phyloP scores from a whole-genome alignment of 2,888 invertebrate genomes.

The Phaonia tiefii region DNA sequence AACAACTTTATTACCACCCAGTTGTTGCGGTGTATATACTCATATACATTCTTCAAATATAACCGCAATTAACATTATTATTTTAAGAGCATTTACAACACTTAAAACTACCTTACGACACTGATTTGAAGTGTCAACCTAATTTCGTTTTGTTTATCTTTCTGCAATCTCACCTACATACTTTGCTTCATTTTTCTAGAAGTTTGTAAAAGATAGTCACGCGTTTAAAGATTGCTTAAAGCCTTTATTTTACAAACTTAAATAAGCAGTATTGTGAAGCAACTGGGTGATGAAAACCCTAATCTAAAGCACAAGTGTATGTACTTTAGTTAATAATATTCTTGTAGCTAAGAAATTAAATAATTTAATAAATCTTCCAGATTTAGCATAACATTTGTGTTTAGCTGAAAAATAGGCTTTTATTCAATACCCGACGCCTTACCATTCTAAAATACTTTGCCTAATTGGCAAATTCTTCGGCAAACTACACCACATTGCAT shows the following conservation, averaged over 20 bases:
- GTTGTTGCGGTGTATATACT: constrained; percentile 19
- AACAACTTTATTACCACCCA: too few relatives aligned
- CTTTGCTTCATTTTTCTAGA: background rate
- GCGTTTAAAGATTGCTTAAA: too few relatives aligned
- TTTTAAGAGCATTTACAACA: too few relatives aligned
- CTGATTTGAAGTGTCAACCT: too few relatives aligned
- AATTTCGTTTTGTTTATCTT: too few relatives aligned
- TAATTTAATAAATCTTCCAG: constrained; percentile 14
- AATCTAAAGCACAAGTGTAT: constrained; percentile 29
- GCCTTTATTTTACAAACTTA: too few relatives aligned
- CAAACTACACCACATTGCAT: background rate
- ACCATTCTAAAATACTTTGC: constrained; percentile 12
- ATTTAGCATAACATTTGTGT: background rate
- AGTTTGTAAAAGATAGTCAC: too few relatives aligned
- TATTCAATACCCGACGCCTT: constrained; percentile 20
- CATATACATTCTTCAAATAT: background rate
- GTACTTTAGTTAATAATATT: constrained; percentile 16
- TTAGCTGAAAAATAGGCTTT: constrained; percentile 19
- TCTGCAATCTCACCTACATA: background rate
- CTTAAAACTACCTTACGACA: too few relatives aligned
- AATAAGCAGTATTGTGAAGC: background rate
- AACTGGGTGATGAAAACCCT: constrained; percentile 9
- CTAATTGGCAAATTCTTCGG: background rate
- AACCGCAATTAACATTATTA: constrained; percentile 1
- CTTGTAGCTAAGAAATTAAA: background rate